Base-by-base conservation (phyloP, 2,888 invertebrate genomes). In the Merodon equestris region DNA sequence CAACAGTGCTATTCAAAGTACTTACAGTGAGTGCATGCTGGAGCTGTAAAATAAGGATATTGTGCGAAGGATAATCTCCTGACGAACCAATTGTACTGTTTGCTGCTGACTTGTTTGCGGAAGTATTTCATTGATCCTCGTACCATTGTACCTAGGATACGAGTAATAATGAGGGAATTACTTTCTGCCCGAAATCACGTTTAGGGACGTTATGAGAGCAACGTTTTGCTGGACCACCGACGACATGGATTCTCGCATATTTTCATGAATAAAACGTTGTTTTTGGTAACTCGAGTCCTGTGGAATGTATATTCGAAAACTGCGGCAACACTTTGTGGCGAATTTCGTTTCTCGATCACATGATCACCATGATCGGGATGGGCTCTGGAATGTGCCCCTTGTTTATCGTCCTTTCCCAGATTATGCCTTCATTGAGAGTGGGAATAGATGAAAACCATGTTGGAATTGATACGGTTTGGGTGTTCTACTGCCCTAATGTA, bases 281-380 rank as follows among this genome's bases (percentile, higher is more conserved):
- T 48, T 2, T 38, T 34, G 50, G 76, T 79, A 79, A 79, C 58
- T 58, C 68, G 77, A 79, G 73, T 63, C 77, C 27, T 45, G 15
- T 73, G 58, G 77, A 79, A 79, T 73, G 27, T 27, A 7, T 27
- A 4, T 68, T 68, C 63, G 10, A 68, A 68, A 63, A 44, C 51
- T 73, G 73, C 77, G 77, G 77, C 77, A 73, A 53, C 68, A 79
- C 77, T 79, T 79, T 79, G 77, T 79, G 77, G 73, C 73, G 47
- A 72, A 50, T 51, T 61, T 66, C 48, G 47, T 10, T 9, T 36
- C 53, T 19, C 19, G 45, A 61, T 54, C 54, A 36, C 56, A 42
- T 56, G 45, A n/a, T 47, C 12, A n/a, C n/a, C n/a, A n/a, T 27
- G 2, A 27, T 7, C 27, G 27, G 3, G 3, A 19, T 36, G 13